Evolutionary conservation across 1,140 invertebrate species (phyloP), one percentile per base, ranked within the genome.

Genomic region (Conopomorpha cramerella): DNA sequence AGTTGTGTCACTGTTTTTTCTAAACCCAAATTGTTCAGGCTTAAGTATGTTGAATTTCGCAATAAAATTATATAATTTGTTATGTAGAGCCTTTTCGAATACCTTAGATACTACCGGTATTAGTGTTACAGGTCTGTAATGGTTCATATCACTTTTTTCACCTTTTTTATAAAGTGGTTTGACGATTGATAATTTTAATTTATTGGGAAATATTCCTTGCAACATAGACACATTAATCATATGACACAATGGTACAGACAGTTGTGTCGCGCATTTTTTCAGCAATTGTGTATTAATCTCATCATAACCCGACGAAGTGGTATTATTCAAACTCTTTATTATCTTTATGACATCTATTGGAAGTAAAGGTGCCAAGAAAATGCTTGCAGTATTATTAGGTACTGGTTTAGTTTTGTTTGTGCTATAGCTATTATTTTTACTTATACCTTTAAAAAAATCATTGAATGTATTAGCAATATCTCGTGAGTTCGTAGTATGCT

Each of bases 81-180:
- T 23, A 18, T 23, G 11, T 30, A 38, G 30, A 6, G 23, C 11
- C 25, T 31, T 38, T 16, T 38, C 36, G 10, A 30, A 31, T 4
- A 38, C 26, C 23, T 38, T 38, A 30, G 28, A 30, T 3, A 30
- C 28, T 14, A 37, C 25, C 3, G 36, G 28, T 7, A 30, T 8
- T 11, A 37, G 11, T 6, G 36, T 37, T 10, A 37, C 15, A 2
- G 36, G 36, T 2, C 36, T 8, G 31, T 30, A 30, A 10, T 37
- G 23, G 19, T 25, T 12, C 10, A 37, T 10, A 2, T 7, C 2
- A 11, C 11, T 8, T 30, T 19, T 30, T 12, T 37, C 36, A 8
- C 36, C 28, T 25, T 30, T 37, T 15, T 37, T 37, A 16, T 19
- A 23, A 2, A 30, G 1, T 3, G 36, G 28, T 17, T 37, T 37